Base-by-base conservation (phyloP, 2,797 vertebrate species). In the Sebastes cheni region DNA sequence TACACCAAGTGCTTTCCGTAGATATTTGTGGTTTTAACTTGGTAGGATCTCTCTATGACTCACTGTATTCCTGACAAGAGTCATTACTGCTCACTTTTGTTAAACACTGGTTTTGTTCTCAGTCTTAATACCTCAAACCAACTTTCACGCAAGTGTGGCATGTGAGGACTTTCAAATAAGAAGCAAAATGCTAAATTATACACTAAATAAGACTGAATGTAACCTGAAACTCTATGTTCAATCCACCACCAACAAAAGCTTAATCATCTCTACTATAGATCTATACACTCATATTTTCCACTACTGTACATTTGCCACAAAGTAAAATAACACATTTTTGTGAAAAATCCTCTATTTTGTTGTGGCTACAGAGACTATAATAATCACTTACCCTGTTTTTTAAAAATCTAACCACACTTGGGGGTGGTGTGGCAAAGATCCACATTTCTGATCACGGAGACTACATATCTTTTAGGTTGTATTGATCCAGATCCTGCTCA, bases 1-100 rank as follows among this genome's bases (percentile, higher is more conserved):
- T 76, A 69, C 69, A 87, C 29, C 12, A 67, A 82, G 61, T 56
- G 61, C 70, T 71, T 86, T 89, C 54, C 64, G 70, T 86, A 58
- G 74, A 91, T 83, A 86, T 76, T 1, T 81, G 79, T 77, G 75
- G 61, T 79, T 88, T 84, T 22, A 77, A 77, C 67, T 86, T 67
- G 58, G 75, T 69, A 58, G 58, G 34, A 83, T 69, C 16, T 67
- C 64, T 83, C 25, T 62, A 22, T 88, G 84, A 90, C 55, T 86
- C 87, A 85, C 55, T 56, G n/a, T 80, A 30, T 79, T 87, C 70
- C 87, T 88, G 86, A 85, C 75, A 87, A 78, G 72, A 85, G 79
- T 86, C 71, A 82, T 85, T 86, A 89, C 50, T 67, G 77, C 72
- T 29, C 76, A 85, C 30, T 85, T 52, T 69, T 72, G 27, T 39